Conservation (phyloP, 2,113 vertebrate genomes). For the Picathartes gymnocephalus region DNA sequence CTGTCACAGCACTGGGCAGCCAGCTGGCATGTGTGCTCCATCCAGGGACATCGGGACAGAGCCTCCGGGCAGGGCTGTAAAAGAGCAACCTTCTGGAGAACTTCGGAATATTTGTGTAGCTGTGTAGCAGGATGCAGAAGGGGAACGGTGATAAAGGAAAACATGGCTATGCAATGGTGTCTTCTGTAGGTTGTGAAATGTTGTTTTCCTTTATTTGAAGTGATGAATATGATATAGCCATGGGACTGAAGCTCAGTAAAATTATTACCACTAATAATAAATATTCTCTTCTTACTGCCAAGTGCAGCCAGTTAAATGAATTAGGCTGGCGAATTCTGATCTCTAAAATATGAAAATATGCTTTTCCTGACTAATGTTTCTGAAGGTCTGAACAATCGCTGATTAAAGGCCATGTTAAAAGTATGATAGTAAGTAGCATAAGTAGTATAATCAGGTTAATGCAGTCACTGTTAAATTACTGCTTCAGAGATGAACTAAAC, state of each 20-base stretch:
- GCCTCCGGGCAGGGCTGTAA: neutral
- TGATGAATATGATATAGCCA: neutral
- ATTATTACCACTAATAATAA: neutral
- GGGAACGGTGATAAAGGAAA: neutral
- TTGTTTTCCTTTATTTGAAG: neutral
- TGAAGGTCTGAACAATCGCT: neutral
- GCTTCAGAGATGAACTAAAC: neutral
- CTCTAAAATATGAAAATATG: neutral
- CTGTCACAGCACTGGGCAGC: neutral
- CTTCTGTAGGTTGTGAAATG: neutral
- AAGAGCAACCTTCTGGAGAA: neutral
- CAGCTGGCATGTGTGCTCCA: neutral
- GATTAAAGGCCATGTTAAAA: neutral
- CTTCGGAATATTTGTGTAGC: neutral
- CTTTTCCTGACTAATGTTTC: neutral
- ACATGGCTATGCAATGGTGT: accelerated
- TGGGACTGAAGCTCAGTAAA: neutral
- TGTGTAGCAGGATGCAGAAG: neutral
- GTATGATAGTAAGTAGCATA: neutral
- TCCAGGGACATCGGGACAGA: accelerated
- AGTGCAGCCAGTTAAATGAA: neutral
- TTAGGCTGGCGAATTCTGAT: neutral
- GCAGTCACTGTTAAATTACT: neutral
- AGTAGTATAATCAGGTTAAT: neutral
- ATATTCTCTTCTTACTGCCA: neutral